These are phyloP conservation scores for Tragelaphus buxtoni DNA, from an alignment of 2,113 vertebrate species.

Conservation along the genomic window DNA sequence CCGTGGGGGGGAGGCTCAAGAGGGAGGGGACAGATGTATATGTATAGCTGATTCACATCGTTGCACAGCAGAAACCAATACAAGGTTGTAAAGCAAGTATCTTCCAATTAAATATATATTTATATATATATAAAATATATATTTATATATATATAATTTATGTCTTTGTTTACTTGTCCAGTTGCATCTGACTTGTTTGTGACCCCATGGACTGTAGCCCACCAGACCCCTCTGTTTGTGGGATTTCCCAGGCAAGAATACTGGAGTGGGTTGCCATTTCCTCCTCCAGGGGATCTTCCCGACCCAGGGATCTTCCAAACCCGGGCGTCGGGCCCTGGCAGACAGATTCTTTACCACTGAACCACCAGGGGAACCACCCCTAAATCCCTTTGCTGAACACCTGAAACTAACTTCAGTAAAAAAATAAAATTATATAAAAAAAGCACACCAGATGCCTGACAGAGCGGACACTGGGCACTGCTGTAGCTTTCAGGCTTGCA, in stretches of 20 bases:
- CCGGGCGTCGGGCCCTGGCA: background rate
- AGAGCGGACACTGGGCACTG: background rate
- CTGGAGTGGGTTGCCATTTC: background rate
- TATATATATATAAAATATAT: background rate
- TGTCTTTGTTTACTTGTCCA: background rate
- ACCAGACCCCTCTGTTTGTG: background rate
- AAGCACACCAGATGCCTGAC: background rate
- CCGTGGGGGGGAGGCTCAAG: background rate
- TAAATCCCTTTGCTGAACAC: background rate
- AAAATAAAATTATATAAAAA: background rate
- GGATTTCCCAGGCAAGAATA: background rate
- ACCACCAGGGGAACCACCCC: background rate
- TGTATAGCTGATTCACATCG: background rate
- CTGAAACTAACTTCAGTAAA: background rate
- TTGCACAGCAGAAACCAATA: background rate
- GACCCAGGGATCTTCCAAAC: background rate
- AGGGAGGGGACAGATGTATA: background rate
- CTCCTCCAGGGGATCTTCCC: background rate
- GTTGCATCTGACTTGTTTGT: fast-evolving
- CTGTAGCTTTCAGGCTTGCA: background rate
- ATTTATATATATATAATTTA: no score
- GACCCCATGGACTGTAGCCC: background rate
- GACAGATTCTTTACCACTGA: background rate
- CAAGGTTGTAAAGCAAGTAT: background rate
- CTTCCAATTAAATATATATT: background rate